phyloP scores from a whole-genome alignment of 2,797 vertebrate species.

The Enteromius afrohamiltoni region DNA sequence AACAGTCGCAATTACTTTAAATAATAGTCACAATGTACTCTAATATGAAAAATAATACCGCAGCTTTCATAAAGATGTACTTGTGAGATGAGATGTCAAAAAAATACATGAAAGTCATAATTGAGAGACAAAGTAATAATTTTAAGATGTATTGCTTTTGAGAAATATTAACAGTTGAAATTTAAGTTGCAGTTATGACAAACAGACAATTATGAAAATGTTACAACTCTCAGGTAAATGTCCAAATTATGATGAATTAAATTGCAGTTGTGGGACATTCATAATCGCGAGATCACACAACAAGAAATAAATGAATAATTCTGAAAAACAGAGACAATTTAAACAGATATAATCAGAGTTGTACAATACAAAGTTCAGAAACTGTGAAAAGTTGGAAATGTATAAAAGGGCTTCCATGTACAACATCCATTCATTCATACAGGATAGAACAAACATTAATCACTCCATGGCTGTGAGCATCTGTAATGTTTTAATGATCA shows the following conservation, averaged over 20 bases:
- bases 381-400: neutral
- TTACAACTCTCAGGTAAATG: neutral
- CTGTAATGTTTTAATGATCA: slow-evolving; percentile 77
- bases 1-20: neutral
- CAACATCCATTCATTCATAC: neutral
- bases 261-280: neutral
- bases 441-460: neutral
- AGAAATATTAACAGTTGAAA: neutral
- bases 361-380: too few species aligned
- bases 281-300: neutral
- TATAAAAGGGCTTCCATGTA: neutral
- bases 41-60: neutral
- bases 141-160: neutral
- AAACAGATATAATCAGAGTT: neutral
- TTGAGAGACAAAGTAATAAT: neutral
- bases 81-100: neutral
- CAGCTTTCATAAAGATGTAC: neutral
- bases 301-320: neutral
- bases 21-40: neutral
- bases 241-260: neutral
- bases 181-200: neutral
- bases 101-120: neutral
- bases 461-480: slow-evolving; percentile 11
- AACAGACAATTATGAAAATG: neutral
- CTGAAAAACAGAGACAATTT: neutral